These are phyloP conservation scores for Drosophila leonis DNA, from an alignment of 2,888 invertebrate genomes.

Conservation along the genomic window DNA sequence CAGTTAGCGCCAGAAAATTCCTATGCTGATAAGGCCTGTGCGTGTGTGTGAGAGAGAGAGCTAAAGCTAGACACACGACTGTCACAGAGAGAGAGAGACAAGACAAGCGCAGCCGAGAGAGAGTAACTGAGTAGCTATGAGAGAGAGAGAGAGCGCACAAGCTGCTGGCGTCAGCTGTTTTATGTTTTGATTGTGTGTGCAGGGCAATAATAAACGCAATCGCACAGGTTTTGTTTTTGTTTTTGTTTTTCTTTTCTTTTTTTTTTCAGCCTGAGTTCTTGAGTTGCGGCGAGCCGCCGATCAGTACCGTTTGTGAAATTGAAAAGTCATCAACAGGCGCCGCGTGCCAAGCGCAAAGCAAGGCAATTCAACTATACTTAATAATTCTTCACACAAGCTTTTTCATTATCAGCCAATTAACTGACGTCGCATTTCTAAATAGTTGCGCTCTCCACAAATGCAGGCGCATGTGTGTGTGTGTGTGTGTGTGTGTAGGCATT, in stretches of 20 bases:
- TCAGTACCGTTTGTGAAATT: conserved; percentile 75
- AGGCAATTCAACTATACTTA: conserved; percentile 1
- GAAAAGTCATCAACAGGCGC: conserved; percentile 68
- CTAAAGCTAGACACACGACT: conserved; percentile 19
- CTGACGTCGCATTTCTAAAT: conserved; percentile 54
- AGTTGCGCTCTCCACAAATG: conserved; percentile 14
- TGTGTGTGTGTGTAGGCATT: conserved; percentile 2
- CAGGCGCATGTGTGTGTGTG: conserved; percentile 7
- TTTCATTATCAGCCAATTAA: conserved; percentile 43
- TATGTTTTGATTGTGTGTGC: conserved; percentile 70
- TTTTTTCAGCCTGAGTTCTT: conserved; percentile 49
- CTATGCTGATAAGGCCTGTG: conserved; percentile 59
- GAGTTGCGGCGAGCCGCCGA: conserved; percentile 42
- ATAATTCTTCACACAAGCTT: conserved; percentile 7
- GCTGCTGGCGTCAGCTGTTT: conserved; percentile 66
- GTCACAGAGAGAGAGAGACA: conserved; percentile 11
- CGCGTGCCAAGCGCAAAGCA: conserved; percentile 22
- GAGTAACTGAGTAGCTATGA: not conserved
- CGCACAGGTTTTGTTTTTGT: conserved; percentile 55
- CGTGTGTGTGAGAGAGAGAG: conserved; percentile 6
- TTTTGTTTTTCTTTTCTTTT: not conserved
- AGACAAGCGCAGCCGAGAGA: not conserved
- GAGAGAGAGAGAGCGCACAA: conserved; percentile 14
- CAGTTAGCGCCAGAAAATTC: conserved; percentile 55
- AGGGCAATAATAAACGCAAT: conserved; percentile 47